These are phyloP conservation scores for Bugula neritina DNA, from an alignment of 2,888 invertebrate species.

Conservation along the genomic window DNA sequence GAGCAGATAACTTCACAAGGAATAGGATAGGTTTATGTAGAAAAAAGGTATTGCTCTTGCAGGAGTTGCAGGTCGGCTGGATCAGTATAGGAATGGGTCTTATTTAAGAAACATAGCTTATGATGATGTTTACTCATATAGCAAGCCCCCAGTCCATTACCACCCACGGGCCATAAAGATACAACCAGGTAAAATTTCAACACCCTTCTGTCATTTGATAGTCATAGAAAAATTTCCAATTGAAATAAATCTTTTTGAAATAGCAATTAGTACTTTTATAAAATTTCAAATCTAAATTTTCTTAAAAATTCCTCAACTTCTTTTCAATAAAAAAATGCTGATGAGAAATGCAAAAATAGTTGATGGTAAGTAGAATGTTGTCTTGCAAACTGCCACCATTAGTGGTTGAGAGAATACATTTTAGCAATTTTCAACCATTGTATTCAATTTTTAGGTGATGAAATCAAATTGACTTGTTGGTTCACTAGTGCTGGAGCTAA, in stretches of 20 bases:
- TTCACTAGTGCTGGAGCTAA: constrained; percentile 34
- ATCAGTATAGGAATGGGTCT: constrained; percentile 32
- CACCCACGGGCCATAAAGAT: constrained; percentile 33
- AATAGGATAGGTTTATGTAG: too few relatives aligned
- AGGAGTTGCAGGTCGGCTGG: constrained; percentile 27
- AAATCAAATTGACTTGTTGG: constrained; percentile 36
- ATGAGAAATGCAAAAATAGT: too few relatives aligned
- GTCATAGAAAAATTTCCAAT: not conserved
- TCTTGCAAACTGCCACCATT: too few relatives aligned
- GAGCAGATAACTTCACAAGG: too few relatives aligned
- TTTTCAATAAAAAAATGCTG: too few relatives aligned
- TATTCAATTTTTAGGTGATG: constrained; percentile 35
- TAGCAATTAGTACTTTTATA: too few relatives aligned
- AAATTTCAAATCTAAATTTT: too few relatives aligned
- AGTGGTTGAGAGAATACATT: too few relatives aligned
- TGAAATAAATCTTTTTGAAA: too few relatives aligned
- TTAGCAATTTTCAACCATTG: too few relatives aligned
- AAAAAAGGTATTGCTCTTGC: not conserved
- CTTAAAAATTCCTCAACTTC: too few relatives aligned
- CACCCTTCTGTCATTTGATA: not conserved
- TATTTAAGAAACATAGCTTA: constrained; percentile 30
- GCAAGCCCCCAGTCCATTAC: constrained; percentile 33
- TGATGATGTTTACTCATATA: constrained; percentile 32
- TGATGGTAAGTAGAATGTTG: too few relatives aligned
- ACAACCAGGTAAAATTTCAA: constrained; percentile 32